Evolutionary conservation across 37 sponge, comb jelly and placozoan species (phyloP).

Genomic region (Diacarnus erythraeanus): DNA sequence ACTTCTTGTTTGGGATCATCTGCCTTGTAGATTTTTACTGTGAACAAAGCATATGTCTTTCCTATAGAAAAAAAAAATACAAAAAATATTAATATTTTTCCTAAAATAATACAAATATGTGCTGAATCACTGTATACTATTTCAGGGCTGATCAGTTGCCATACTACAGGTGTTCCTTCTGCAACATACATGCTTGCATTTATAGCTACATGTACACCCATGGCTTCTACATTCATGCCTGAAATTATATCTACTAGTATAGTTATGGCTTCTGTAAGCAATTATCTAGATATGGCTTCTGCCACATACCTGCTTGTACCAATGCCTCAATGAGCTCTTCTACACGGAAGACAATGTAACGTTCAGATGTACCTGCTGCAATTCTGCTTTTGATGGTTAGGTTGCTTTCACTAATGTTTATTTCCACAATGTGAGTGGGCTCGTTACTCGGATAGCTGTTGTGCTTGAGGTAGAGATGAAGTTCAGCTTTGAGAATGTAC

Average conservation of each 20-base stretch:
- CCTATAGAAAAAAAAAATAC: background rate
- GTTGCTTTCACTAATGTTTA: no score
- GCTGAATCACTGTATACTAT: no score
- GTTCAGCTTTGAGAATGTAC: conserved; percentile 11
- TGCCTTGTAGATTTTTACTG: background rate
- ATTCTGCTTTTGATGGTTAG: background rate
- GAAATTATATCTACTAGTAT: no score
- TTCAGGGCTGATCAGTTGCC: no score
- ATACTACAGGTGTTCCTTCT: no score
- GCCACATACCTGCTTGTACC: background rate
- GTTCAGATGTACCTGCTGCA: background rate
- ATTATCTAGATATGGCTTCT: background rate
- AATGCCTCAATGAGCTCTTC: background rate
- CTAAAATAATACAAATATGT: no score
- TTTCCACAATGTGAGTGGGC: background rate
- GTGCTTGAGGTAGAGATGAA: conserved; percentile 13
- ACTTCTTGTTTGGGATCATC: no score
- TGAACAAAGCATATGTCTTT: background rate
- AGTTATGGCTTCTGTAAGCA: no score
- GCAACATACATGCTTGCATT: no score
- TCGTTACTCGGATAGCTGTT: background rate
- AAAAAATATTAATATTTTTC: no score
- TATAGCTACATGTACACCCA: no score
- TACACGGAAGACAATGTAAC: background rate
- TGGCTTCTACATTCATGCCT: no score